Evolutionary conservation across 2,113 vertebrate genomes (phyloP).

Genomic region (Irena cyanogastra): DNA sequence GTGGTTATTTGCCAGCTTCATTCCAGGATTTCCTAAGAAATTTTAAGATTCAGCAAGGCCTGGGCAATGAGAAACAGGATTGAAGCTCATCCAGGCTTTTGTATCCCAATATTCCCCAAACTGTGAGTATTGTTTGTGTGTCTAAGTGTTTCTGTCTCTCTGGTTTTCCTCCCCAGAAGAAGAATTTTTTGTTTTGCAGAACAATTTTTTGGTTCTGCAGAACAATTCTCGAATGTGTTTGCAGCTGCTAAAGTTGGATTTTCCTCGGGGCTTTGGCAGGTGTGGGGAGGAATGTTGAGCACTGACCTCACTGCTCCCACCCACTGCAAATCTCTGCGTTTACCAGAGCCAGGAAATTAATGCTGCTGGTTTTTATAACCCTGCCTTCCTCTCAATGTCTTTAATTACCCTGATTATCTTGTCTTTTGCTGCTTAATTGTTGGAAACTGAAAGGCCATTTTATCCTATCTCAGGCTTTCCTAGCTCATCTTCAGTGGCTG

Average conservation of each 20-base stretch:
- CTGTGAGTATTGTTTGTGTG: not conserved
- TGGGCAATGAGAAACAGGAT: not conserved
- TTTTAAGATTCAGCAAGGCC: not conserved
- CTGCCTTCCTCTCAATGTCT: not conserved
- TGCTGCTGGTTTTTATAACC: not conserved
- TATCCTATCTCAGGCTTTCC: not conserved
- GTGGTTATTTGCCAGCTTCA: not conserved
- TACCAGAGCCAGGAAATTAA: not conserved
- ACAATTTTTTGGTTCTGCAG: too few species aligned
- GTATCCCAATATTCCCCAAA: not conserved
- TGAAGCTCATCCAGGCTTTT: not conserved
- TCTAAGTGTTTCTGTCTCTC: not conserved
- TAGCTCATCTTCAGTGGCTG: not conserved
- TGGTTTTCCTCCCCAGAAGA: not conserved
- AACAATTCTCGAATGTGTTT: not conserved
- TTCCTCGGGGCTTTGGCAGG: not conserved
- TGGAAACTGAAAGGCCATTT: not conserved
- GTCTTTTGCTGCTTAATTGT: conserved; percentile 4
- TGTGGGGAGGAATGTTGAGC: not conserved
- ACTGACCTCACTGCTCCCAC: not conserved
- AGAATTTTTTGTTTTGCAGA: too few species aligned
- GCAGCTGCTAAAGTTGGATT: not conserved
- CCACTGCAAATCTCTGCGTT: not conserved
- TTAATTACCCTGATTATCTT: conserved; percentile 41
- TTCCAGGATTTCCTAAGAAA: not conserved